Evolutionary conservation across 2,888 invertebrate species (phyloP).

Genomic region (Amphipyra berbera): DNA sequence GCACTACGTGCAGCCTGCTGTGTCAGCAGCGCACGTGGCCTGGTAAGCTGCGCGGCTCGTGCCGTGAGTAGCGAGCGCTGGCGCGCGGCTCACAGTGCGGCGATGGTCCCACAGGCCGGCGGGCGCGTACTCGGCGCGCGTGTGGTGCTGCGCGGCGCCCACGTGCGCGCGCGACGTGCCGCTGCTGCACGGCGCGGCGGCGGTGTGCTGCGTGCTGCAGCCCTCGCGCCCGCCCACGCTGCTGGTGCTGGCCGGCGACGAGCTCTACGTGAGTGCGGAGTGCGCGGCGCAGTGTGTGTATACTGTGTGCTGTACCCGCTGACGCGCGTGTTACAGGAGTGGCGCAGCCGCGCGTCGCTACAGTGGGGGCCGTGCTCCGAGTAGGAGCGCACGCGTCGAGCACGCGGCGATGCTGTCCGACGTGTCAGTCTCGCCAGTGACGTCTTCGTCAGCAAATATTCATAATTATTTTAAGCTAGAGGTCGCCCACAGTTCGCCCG

Average conservation of each 20-base stretch:
- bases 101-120: conserved; percentile 44
- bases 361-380: conserved; percentile 19
- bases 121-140: conserved; percentile 43
- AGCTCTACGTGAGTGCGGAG: conserved; percentile 55
- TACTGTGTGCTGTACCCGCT: too few relatives aligned
- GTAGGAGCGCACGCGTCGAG: background rate
- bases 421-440: too few relatives aligned
- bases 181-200: conserved; percentile 22
- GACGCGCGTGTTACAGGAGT: conserved; percentile 42
- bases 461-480: too few relatives aligned
- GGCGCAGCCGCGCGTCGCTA: conserved; percentile 38
- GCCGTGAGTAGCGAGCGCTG: background rate
- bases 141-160: conserved; percentile 33
- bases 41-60: background rate
- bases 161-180: conserved; percentile 15
- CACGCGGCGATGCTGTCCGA: background rate
- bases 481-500: too few relatives aligned
- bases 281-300: too few relatives aligned
- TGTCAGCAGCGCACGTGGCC: conserved; percentile 20
- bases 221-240: conserved; percentile 32
- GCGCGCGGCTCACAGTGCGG: too few relatives aligned
- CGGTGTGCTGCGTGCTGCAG: conserved; percentile 52
- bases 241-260: conserved; percentile 58
- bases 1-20: conserved; percentile 69
- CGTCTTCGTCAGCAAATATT: too few relatives aligned